Percentiles rank a stretch among this genome's conserved stretches.
Conservation (phyloP, 2,797 vertebrate species). For the Lutjanus campechanus region DNA sequence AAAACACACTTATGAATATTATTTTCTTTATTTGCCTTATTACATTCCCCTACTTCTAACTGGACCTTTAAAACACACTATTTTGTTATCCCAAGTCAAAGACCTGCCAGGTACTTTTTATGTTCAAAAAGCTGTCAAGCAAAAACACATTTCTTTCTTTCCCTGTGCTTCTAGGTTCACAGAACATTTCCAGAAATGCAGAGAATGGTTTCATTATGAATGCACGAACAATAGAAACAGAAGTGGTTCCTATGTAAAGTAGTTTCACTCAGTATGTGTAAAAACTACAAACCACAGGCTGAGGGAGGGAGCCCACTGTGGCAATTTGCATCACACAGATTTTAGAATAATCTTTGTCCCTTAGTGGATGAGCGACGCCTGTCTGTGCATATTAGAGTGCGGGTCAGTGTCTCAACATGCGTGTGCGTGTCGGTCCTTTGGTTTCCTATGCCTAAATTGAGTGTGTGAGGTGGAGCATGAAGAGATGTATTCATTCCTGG, state of each 20-base stretch:
- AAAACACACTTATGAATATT: too few species aligned
- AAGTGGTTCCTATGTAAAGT: not conserved
- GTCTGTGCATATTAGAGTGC: conserved; percentile 76
- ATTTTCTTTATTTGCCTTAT: too few species aligned
- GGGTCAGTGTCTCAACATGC: conserved; percentile 75
- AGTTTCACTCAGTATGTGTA: conserved; percentile 2
- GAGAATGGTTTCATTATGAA: not conserved
- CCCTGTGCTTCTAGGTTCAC: not conserved
- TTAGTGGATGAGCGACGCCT: conserved; percentile 73
- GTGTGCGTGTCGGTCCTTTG: conserved; percentile 65
- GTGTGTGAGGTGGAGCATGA: conserved; percentile 88
- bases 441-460: conserved; percentile 83
- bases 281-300: not conserved
- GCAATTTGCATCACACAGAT: conserved; percentile 65
- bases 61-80: not conserved
- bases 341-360: conserved; percentile 66
- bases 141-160: not conserved
- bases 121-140: not conserved
- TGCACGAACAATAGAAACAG: not conserved
- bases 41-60: too few species aligned
- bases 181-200: conserved; percentile 8
- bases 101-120: not conserved
- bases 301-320: conserved; percentile 27
- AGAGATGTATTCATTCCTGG: conserved; percentile 92
- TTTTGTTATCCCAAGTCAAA: not conserved